Conservation (phyloP, 1,140 invertebrate genomes). For the Berghia stephanieae region DNA sequence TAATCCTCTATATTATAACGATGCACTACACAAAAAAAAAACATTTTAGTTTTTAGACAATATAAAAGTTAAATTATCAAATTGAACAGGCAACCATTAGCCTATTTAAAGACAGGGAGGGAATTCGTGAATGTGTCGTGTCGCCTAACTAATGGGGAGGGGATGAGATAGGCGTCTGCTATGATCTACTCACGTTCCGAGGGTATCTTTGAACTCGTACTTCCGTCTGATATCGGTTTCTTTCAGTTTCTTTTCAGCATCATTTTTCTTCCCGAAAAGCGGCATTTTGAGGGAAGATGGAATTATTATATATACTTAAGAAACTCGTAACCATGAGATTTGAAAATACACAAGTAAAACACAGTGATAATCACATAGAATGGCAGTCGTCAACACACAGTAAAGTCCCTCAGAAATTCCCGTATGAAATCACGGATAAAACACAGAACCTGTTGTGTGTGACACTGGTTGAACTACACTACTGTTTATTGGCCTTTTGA, state of each 20-base stretch:
- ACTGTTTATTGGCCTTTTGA: too few species aligned
- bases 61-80: too few species aligned
- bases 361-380: constrained; percentile 30
- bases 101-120: too few species aligned
- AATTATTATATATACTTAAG: not conserved
- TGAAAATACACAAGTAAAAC: constrained; percentile 25
- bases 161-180: too few species aligned
- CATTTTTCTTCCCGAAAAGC: constrained; percentile 54
- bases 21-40: too few species aligned
- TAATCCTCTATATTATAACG: too few species aligned
- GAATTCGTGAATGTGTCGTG: too few species aligned
- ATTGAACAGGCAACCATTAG: too few species aligned
- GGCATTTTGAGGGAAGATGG: constrained; percentile 44
- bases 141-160: too few species aligned
- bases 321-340: constrained; percentile 31
- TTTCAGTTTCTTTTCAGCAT: constrained; percentile 47
- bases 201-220: constrained; percentile 54
- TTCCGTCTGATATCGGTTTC: constrained; percentile 48
- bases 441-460: not conserved
- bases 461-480: not conserved
- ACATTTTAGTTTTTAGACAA: too few species aligned
- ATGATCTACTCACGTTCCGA: constrained; percentile 61
- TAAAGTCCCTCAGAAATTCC: not conserved
- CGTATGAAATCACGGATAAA: not conserved
- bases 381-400: constrained; percentile 7